phyloP scores from a whole-genome alignment of 1,140 invertebrate genomes.

The Sarcophaga bullata region DNA sequence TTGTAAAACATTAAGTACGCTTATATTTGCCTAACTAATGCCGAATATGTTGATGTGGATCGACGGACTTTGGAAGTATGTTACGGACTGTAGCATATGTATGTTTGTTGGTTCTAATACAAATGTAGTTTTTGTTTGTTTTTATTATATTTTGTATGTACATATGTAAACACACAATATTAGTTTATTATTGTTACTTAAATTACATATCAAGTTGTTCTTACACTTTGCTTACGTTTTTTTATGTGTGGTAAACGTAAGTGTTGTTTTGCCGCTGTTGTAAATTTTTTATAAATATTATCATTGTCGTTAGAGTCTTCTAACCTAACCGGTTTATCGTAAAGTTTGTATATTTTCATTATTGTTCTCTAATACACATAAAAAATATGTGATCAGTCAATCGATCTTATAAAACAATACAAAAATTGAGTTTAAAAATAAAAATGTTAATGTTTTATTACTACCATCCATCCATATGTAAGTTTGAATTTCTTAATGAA shows the following conservation, averaged over 20 bases:
- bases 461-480: too few relatives aligned
- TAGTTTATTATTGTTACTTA: conserved; percentile 6
- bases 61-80: not conserved
- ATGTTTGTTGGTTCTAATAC: not conserved
- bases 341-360: conserved; percentile 5
- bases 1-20: too few relatives aligned
- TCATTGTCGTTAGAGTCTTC: not conserved
- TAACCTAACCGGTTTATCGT: not conserved
- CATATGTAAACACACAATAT: too few relatives aligned
- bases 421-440: not conserved
- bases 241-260: too few relatives aligned
- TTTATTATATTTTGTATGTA: not conserved
- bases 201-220: conserved; percentile 11
- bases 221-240: not conserved
- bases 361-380: not conserved
- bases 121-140: not conserved
- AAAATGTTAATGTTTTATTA: not conserved
- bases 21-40: too few relatives aligned
- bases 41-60: too few relatives aligned
- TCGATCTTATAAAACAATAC: not conserved
- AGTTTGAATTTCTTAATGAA: too few relatives aligned
- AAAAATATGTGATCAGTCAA: not conserved
- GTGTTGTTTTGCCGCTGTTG: not conserved
- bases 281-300: not conserved
- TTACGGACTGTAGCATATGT: not conserved